These are phyloP conservation scores for Schizopygopsis malacanthus DNA, from an alignment of 2,797 vertebrate genomes.

Conservation along the genomic window DNA sequence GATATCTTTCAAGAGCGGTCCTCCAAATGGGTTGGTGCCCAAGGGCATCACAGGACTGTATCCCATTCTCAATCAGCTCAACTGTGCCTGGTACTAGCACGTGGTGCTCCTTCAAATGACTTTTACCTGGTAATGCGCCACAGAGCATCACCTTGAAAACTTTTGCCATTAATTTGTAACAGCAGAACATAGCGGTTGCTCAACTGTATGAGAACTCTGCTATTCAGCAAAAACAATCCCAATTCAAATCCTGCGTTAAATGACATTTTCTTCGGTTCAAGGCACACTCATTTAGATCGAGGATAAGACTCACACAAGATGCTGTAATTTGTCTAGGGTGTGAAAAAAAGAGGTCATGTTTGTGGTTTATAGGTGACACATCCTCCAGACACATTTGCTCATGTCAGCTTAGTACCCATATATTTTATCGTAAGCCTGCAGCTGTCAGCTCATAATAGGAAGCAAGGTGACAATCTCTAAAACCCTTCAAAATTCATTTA, in stretches of 20 bases:
- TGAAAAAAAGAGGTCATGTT: constrained; percentile 10
- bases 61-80: constrained; percentile 14
- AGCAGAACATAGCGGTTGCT: constrained; percentile 33
- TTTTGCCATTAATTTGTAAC: constrained; percentile 30
- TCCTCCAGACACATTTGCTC: constrained; percentile 19
- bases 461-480: constrained; percentile 28
- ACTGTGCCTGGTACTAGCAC: neutral
- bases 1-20: neutral
- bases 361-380: constrained; percentile 30
- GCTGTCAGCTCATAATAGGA: neutral
- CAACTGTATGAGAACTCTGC: constrained; percentile 32
- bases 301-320: constrained; percentile 19
- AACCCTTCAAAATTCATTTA: constrained; percentile 17
- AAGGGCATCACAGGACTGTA: neutral
- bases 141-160: constrained; percentile 54
- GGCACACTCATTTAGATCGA: constrained; percentile 13
- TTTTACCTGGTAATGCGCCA: constrained; percentile 28
- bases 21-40: neutral
- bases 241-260: constrained; percentile 44
- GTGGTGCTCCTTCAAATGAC: constrained; percentile 46
- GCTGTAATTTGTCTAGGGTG: constrained; percentile 35
- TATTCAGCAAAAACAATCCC: constrained; percentile 42
- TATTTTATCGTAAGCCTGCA: constrained; percentile 37
- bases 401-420: neutral
- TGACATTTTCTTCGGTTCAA: constrained; percentile 41